Conservation (phyloP, 1,140 invertebrate species). For the Solen grandis region DNA sequence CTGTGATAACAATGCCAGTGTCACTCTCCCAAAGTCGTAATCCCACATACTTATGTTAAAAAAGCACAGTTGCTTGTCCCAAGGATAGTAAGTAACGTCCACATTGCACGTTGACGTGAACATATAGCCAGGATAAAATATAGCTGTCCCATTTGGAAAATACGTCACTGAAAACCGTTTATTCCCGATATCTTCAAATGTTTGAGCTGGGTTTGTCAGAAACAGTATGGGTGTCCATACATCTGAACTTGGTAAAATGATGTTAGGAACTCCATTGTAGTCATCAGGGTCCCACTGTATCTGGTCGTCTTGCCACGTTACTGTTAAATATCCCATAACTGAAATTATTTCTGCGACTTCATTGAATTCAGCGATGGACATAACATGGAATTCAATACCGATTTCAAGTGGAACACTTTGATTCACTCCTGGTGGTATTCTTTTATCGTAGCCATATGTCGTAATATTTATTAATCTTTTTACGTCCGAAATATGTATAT, state of each 20-base stretch:
- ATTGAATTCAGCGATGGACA: too few species aligned
- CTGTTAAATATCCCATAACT: neutral
- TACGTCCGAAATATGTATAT: too few species aligned
- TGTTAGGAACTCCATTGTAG: neutral
- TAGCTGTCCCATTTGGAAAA: neutral
- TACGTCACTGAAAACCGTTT: neutral
- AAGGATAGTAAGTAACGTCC: neutral
- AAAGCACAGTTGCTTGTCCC: neutral
- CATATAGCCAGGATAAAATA: neutral
- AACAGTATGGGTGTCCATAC: slow-evolving; percentile 3
- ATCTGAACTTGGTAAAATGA: neutral
- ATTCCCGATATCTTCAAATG: neutral
- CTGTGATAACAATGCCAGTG: neutral
- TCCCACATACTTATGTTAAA: neutral
- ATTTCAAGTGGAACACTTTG: too few species aligned
- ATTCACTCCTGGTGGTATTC: too few species aligned
- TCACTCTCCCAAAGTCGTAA: slow-evolving; percentile 1
- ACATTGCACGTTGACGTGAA: slow-evolving; percentile 1
- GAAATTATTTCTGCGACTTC: slow-evolving; percentile 21
- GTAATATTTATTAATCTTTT: neutral
- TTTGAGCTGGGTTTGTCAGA: neutral
- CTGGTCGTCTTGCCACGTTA: slow-evolving; percentile 22
- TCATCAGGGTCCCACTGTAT: slow-evolving; percentile 17
- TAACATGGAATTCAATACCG: too few species aligned
- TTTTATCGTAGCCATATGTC: neutral